phyloP scores from a whole-genome alignment of 1,140 invertebrate species.

The Drosophila tropicalis region DNA sequence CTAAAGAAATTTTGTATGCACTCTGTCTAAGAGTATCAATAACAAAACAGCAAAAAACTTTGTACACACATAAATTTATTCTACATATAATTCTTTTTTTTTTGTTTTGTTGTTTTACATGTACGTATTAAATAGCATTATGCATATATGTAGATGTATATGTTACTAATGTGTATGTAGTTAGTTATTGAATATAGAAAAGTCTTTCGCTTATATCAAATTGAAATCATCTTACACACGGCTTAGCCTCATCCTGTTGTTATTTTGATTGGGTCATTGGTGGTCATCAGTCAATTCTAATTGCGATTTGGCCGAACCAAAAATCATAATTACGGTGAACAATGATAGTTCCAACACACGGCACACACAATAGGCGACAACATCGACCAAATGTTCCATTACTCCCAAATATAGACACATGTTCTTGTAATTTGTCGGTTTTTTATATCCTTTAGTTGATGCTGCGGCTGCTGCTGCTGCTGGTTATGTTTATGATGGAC shows the following conservation, averaged over 20 bases:
- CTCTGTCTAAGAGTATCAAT: too few species aligned
- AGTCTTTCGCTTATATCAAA: conserved; percentile 10
- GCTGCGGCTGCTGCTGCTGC: background rate
- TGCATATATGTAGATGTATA: background rate
- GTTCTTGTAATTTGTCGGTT: background rate
- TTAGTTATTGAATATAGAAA: conserved; percentile 1
- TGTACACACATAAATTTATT: conserved; percentile 12
- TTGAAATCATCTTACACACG: background rate
- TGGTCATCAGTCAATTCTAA: conserved; percentile 36
- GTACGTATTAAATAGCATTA: background rate
- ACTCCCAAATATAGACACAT: conserved; percentile 76
- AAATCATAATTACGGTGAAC: conserved; percentile 72
- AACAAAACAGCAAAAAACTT: background rate
- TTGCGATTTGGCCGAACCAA: conserved; percentile 53
- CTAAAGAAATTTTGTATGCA: too few species aligned
- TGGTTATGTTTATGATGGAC: conserved; percentile 2
- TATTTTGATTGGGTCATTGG: conserved; percentile 29
- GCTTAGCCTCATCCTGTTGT: conserved; percentile 3
- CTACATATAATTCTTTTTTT: conserved; percentile 5
- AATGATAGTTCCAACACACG: conserved; percentile 69
- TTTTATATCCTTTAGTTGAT: background rate
- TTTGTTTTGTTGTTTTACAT: background rate
- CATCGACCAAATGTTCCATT: conserved; percentile 64
- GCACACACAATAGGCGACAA: conserved; percentile 73
- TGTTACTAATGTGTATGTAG: background rate